A percentile compares a stretch with the other conserved stretches of the same genome.
Conservation (phyloP, 2,888 invertebrate species). For the Orchesellides sinensis region DNA sequence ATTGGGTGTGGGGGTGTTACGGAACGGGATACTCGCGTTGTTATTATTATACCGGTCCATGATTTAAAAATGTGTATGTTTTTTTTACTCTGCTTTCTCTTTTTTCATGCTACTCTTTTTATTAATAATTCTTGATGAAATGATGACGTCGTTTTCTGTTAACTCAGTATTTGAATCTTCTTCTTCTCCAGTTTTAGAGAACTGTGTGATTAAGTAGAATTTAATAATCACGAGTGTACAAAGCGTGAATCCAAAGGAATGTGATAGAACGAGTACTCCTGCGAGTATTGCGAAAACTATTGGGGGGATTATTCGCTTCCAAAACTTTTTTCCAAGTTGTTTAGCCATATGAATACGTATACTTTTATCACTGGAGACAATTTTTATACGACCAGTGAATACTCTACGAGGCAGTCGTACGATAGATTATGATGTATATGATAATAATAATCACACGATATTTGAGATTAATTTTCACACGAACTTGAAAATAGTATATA, state of each 20-base stretch:
- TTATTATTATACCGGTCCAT: background rate
- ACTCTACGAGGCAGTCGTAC: too few relatives aligned
- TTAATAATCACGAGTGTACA: conserved; percentile 6
- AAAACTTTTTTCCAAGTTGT: background rate
- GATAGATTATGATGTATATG: too few relatives aligned
- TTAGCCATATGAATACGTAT: conserved; percentile 29
- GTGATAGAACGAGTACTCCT: background rate
- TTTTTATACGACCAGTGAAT: too few relatives aligned
- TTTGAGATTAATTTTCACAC: too few relatives aligned
- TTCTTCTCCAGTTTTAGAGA: too few relatives aligned
- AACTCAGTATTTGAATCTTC: too few relatives aligned
- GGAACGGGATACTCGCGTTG: too few relatives aligned
- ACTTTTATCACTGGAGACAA: too few relatives aligned
- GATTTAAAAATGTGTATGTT: background rate
- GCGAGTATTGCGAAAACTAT: conserved; percentile 7
- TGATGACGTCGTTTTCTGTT: too few relatives aligned
- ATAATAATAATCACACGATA: too few relatives aligned
- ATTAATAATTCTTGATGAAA: background rate
- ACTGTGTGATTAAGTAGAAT: background rate
- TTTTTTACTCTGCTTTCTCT: background rate
- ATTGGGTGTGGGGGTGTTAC: background rate
- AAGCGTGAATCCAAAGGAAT: conserved; percentile 31
- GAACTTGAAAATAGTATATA: too few relatives aligned
- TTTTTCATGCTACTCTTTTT: conserved; percentile 5
- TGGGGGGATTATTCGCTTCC: conserved; percentile 26